Base-by-base conservation (phyloP, 2,113 vertebrate genomes). In the Semnopithecus entellus region DNA sequence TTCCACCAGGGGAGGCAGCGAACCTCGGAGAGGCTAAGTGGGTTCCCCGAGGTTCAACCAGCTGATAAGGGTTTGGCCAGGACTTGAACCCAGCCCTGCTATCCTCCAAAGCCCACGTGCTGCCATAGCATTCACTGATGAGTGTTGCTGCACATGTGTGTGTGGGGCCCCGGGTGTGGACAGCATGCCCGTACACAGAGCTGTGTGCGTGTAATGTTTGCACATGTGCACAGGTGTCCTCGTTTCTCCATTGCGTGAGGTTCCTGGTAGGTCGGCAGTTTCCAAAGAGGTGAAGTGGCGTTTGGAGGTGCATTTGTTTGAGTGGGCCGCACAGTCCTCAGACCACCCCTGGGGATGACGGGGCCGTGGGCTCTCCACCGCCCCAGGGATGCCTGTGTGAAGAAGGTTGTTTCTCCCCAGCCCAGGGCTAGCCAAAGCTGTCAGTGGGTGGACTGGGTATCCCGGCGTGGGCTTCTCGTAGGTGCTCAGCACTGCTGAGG, bases 101-200 rank as follows among this genome's bases (percentile, higher is more conserved):
- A 6, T 16, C 14, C 82, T 35, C 18, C 27, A 22, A n/a, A 57
- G 35, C 64, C 55, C 57, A 1, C 0, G 9, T 23, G 8, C 50
- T 66, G 73, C 59, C 11, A 7, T 23, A 2, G 57, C 1, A 5
- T n/a, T 40, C 2, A 13, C 20, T 4, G 4, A 9, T 5, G 6
- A 20, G 22, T 6, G 43, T 12, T 12, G 7, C 17, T 3, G 2
- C 0, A 4, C 0, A 0, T 1, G n/a, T 61, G 20, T 7, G 0
- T 17, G 0, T 8, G 11, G 32, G 2, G 64, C 35, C 75, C 38
- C 0, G 12, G 27, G 27, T 64, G 61, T 64, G 61, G 61, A 64
- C 61, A 14, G 61, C 57, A 6, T 8, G 8, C 22, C 23, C 18
- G 18, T 7, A 23, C 43, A 0, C 73, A 43, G 1, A 1, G 6